Base-by-base conservation (phyloP, 2,888 invertebrate species). In the Dryobotodes eremita region DNA sequence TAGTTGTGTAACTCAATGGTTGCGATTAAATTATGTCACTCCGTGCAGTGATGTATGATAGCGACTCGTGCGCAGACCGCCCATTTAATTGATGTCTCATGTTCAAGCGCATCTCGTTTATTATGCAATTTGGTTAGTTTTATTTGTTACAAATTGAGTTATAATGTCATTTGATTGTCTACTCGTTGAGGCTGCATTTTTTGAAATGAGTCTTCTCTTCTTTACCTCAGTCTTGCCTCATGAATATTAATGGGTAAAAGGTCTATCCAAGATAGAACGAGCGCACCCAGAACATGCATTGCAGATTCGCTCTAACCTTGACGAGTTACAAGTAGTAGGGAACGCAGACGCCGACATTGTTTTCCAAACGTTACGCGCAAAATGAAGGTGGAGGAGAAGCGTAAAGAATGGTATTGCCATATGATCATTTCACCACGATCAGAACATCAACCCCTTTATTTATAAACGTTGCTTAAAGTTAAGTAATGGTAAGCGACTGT, bases 1-100 rank as follows among this genome's bases (percentile, higher is more conserved):
- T 64, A 64, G 84, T 73, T 61, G 36, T 46, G 26, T 85, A 79
- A 82, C 65, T 75, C 65, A 79, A 79, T 82, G 68, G 42, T 26
- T 23, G n/a, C 64, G 57, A 88, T 86, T 77, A 42, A 85, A 82
- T 88, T 82, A 88, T 82, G 66, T 88, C 82, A 81, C 31, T 81
- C 42, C 11, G 31, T 70, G 61, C 80, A 42, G 42, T 42, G 80
- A 80, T 84, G n/a, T 79, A 84, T 74, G 36, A 53, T 57, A 75
- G 71, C 66, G 69, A 64, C 73, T 59, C 78, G 71, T 66, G 89
- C 76, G 74, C 80, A 80, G 73, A 23, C 65, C 48, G 31, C 42
- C 66, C 69, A 11, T 79, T 80, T 82, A 87, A 89, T 87, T 87
- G 71, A 77, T 68, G 65, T 61, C 68, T 4, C 55, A 57, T 46